Percentiles rank a stretch among this genome's conserved stretches.
Evolutionary conservation across 2,113 vertebrate species (phyloP).

Genomic region (Cebidichthys violaceus): DNA sequence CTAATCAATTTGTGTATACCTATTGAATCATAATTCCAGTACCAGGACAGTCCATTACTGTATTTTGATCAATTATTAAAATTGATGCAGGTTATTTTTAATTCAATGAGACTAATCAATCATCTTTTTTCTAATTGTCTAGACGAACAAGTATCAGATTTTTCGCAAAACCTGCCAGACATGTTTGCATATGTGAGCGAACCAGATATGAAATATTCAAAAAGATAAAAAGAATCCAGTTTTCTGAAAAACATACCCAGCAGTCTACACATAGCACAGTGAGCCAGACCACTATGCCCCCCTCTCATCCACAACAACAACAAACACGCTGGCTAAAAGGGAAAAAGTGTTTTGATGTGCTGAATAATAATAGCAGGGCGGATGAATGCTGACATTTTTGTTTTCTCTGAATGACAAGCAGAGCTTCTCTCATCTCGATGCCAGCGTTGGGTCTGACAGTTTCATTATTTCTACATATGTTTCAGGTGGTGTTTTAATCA

Average conservation of each 20-base stretch:
- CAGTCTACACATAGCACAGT: background rate
- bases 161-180: background rate
- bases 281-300: background rate
- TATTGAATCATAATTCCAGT: background rate
- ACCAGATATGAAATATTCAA: background rate
- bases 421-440: conserved; percentile 10
- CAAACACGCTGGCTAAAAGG: conserved; percentile 14
- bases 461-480: conserved; percentile 40
- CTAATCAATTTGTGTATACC: background rate
- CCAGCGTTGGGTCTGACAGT: background rate
- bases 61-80: background rate
- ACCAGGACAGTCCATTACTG: background rate
- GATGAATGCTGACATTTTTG: conserved; percentile 8
- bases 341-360: conserved; percentile 31
- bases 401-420: conserved; percentile 15
- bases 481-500: conserved; percentile 8
- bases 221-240: background rate
- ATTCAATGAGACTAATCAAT: background rate
- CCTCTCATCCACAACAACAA: background rate
- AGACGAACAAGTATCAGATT: background rate
- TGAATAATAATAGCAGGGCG: conserved; percentile 17
- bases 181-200: background rate
- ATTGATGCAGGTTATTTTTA: background rate
- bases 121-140: background rate
- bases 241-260: background rate